Percentiles rank a stretch among this genome's conserved stretches.
phyloP scores from a whole-genome alignment of 2,888 invertebrate species.

The Laspeyria flexula region DNA sequence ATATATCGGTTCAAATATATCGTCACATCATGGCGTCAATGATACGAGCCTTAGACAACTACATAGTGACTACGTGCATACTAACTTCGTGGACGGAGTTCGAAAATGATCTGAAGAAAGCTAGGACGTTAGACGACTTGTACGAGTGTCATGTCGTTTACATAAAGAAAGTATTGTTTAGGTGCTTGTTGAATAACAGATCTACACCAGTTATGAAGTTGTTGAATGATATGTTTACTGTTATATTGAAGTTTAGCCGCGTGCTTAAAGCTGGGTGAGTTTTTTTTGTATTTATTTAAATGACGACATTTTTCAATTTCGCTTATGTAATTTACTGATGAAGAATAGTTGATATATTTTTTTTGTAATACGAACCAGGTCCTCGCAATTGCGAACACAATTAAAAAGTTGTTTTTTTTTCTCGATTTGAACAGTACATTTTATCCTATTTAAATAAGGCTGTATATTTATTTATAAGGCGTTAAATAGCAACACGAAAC shows the following conservation, averaged over 20 bases:
- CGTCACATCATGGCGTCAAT: constrained; percentile 92
- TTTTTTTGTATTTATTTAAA: neutral
- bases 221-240: constrained; percentile 89
- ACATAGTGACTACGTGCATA: constrained; percentile 91
- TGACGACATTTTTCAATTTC: too few species aligned
- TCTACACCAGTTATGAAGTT: constrained; percentile 89
- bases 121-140: constrained; percentile 89
- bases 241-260: constrained; percentile 90
- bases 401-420: too few species aligned
- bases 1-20: constrained; percentile 89
- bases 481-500: too few species aligned
- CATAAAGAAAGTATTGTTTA: constrained; percentile 90
- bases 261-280: constrained; percentile 83
- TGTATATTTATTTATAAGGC: too few species aligned
- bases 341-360: too few species aligned
- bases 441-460: too few species aligned
- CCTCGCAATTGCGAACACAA: too few species aligned
- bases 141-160: constrained; percentile 90
- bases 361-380: too few species aligned
- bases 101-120: constrained; percentile 88
- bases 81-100: constrained; percentile 91
- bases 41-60: constrained; percentile 90
- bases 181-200: constrained; percentile 90
- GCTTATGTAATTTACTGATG: too few species aligned
- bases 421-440: too few species aligned